Conservation (phyloP, 35 echinoderm and acorn worm genomes). For the Eucidaris tribuloides region DNA sequence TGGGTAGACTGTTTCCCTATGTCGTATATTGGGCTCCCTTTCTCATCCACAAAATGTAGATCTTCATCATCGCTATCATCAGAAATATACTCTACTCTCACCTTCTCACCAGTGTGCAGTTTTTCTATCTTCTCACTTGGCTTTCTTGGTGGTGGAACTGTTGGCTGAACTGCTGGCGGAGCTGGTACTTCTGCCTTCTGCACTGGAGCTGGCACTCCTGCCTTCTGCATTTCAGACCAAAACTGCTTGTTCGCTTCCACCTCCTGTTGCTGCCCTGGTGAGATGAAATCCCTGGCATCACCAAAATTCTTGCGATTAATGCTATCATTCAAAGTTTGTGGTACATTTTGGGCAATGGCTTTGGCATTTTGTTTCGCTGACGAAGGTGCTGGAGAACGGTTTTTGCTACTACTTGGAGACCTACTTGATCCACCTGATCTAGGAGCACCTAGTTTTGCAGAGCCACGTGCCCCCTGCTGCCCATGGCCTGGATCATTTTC, state of each 20-base stretch:
- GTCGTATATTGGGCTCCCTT: constrained; percentile 86
- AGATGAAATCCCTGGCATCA: not conserved
- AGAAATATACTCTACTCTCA: constrained; percentile 90
- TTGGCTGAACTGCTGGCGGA: not conserved
- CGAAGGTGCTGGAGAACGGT: no score
- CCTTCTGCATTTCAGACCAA: constrained; percentile 15
- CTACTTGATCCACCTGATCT: no score
- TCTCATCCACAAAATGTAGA: constrained; percentile 95
- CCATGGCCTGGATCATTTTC: not conserved
- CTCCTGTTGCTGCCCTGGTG: not conserved
- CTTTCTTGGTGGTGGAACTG: constrained; percentile 1
- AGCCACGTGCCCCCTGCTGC: no score
- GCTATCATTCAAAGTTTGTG: no score
- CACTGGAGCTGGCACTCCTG: not conserved
- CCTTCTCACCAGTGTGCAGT: constrained; percentile 44
- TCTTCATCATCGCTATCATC: constrained; percentile 98
- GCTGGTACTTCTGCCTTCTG: not conserved
- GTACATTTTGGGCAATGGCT: no score
- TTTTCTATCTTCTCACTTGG: not conserved
- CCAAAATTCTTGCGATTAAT: not conserved
- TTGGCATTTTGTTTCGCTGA: not conserved
- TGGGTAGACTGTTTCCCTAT: constrained; percentile 45
- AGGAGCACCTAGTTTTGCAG: no score
- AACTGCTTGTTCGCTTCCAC: not conserved
- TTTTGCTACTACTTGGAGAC: no score